These are phyloP conservation scores for Alethe diademata DNA, from an alignment of 2,113 vertebrate species.

Conservation along the genomic window DNA sequence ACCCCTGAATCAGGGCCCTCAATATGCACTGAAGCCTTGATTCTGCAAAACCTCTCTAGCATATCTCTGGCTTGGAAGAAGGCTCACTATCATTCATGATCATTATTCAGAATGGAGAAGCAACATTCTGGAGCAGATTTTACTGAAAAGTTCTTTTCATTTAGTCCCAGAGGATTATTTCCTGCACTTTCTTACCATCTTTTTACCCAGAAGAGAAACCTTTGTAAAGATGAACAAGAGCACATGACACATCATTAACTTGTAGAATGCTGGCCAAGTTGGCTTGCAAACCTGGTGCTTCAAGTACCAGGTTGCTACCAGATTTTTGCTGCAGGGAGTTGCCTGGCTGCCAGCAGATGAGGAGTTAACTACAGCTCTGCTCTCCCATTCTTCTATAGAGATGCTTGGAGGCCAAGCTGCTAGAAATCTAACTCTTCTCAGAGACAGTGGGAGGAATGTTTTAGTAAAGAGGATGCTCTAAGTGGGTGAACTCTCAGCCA, in stretches of 20 bases:
- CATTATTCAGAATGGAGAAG: not conserved
- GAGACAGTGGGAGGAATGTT: not conserved
- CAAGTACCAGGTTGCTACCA: not conserved
- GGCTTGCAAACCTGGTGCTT: not conserved
- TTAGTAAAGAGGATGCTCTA: not conserved
- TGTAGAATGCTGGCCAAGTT: not conserved
- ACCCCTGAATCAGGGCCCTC: not conserved
- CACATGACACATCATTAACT: fast-evolving
- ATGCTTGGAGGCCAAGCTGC: not conserved
- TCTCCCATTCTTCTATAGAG: not conserved
- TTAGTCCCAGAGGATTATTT: not conserved
- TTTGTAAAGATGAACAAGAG: not conserved
- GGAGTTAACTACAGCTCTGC: not conserved
- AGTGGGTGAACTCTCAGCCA: not conserved
- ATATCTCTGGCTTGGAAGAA: not conserved
- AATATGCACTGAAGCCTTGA: not conserved
- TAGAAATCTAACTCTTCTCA: not conserved
- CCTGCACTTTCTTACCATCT: not conserved
- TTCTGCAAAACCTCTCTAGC: not conserved
- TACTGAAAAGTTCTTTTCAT: not conserved
- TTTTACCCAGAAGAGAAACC: not conserved
- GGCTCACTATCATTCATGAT: not conserved
- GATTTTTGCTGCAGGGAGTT: not conserved
- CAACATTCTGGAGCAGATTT: not conserved
- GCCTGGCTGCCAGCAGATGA: not conserved